A percentile compares a stretch with the other conserved stretches of the same genome.
Evolutionary conservation across 2,888 invertebrate species (phyloP).

Genomic region (Ryuthela nishihirai): DNA sequence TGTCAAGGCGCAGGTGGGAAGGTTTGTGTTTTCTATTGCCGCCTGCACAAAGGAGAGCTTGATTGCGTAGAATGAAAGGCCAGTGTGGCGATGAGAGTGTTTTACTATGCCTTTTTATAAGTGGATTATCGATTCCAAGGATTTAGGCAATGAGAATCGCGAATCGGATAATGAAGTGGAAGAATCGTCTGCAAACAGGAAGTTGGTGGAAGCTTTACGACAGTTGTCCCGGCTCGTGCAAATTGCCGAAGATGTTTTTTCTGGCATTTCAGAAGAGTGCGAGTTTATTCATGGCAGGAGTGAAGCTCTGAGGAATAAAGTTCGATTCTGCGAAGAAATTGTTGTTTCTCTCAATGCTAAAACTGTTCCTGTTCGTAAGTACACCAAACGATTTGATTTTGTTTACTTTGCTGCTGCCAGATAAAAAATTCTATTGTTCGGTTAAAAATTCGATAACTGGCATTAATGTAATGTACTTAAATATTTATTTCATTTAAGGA

Average conservation of each 20-base stretch:
- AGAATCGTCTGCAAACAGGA: not conserved
- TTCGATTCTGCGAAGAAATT: constrained; percentile 66
- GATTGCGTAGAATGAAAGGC: too few species aligned
- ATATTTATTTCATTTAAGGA: too few species aligned
- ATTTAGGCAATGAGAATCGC: not conserved
- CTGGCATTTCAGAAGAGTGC: constrained; percentile 70
- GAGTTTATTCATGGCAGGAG: constrained; percentile 70
- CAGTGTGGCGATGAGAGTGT: not conserved
- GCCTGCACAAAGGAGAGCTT: too few species aligned
- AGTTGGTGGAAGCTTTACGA: constrained; percentile 71
- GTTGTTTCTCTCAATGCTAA: constrained; percentile 77
- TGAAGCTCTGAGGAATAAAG: constrained; percentile 64
- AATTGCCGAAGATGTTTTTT: constrained; percentile 80
- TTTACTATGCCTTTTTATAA: constrained; percentile 17
- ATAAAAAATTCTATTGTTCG: too few species aligned
- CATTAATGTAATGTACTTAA: too few species aligned
- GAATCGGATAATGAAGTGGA: not conserved
- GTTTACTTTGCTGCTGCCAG: too few species aligned
- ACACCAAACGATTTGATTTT: too few species aligned
- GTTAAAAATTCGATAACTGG: too few species aligned
- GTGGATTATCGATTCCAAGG: constrained; percentile 5
- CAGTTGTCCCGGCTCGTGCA: constrained; percentile 80
- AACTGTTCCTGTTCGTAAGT: constrained; percentile 92
- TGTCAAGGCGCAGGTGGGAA: too few species aligned
- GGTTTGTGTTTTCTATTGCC: too few species aligned